Base-by-base conservation (phyloP, 2,888 invertebrate species). In the Luperina nickerlii region DNA sequence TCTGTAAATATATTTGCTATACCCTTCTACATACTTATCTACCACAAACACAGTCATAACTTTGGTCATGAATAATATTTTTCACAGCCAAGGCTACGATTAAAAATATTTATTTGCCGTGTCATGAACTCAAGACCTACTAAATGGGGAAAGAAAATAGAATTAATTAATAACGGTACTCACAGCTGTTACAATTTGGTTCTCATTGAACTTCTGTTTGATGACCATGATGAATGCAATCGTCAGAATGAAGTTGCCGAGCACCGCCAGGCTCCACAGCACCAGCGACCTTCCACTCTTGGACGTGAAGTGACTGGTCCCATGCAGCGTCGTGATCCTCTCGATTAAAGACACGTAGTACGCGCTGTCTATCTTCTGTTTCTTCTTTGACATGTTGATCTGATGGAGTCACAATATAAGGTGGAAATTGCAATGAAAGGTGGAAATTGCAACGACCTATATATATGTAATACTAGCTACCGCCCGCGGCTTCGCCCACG, bases 151-250 rank as follows among this genome's bases (percentile, higher is more conserved):
- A 60, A 60, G 2, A 60, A 60, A 60, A 60, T 60, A 60, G 7
- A 48, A 51, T 15, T 5, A 15, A 32, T 5, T n/a, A 51, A 69
- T 9, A 0, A 15, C 18, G 18, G 27, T 62, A 83, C 83, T 82
- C 78, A 96, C 96, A 91, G 92, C 88, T 4, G 96, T 96, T 15
- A 94, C 92, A 54, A 96, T 94, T 79, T 94, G 93, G 57, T 93
- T 94, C 42, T 93, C 93, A 48, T 93, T 91, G 63, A 94, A 95
- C 85, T 94, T 93, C 11, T 93, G 84, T 57, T 91, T 94, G 48
- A 96, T 93, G 0, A 94, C 90, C 38, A 94, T 60, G 20, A 96
- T 82, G 68, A 95, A 95, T 0, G 87, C 84, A 0, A 91, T 75
- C 0, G 94, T 95, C 11, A 93, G 66, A 0, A 92, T 2, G 0